These are phyloP conservation scores for Watersipora subatra DNA, from an alignment of 1,140 invertebrate genomes.

Conservation along the genomic window DNA sequence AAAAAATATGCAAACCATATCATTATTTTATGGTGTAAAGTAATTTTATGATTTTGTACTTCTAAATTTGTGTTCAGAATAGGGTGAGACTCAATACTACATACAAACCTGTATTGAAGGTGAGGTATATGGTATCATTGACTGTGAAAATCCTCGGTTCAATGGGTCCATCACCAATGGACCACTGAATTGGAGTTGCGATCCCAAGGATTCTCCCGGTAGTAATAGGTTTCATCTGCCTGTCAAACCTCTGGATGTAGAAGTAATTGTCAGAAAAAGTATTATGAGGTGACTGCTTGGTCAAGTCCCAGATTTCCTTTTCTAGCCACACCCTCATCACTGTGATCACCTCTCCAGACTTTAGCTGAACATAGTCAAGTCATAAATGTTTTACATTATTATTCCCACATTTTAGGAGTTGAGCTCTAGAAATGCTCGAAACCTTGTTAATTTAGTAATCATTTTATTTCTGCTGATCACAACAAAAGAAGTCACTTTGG, in stretches of 20 bases:
- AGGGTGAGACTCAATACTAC: constrained; percentile 4
- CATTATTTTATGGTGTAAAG: too few relatives aligned
- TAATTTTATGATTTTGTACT: too few relatives aligned
- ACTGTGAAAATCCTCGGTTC: constrained; percentile 13
- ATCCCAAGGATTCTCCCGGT: constrained; percentile 13
- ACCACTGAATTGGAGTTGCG: constrained; percentile 12
- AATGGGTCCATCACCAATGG: constrained; percentile 15
- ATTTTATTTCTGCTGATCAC: too few relatives aligned
- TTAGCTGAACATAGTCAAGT: too few relatives aligned
- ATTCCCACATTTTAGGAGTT: too few relatives aligned
- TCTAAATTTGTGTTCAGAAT: too few relatives aligned
- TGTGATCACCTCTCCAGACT: constrained; percentile 9
- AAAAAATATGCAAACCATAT: too few relatives aligned
- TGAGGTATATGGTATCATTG: constrained; percentile 7
- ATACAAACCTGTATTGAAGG: constrained; percentile 15
- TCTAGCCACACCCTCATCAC: constrained; percentile 16
- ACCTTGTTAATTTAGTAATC: too few relatives aligned
- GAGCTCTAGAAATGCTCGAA: too few relatives aligned
- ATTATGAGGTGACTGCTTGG: constrained; percentile 11
- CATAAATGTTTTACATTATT: too few relatives aligned
- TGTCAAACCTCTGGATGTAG: constrained; percentile 13
- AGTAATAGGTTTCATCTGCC: constrained; percentile 9
- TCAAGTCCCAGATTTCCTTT: constrained; percentile 13
- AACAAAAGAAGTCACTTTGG: too few relatives aligned
- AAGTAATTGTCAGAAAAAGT: constrained; percentile 16